phyloP scores from a whole-genome alignment of 1,140 invertebrate genomes.

The Pomacea maculata region DNA sequence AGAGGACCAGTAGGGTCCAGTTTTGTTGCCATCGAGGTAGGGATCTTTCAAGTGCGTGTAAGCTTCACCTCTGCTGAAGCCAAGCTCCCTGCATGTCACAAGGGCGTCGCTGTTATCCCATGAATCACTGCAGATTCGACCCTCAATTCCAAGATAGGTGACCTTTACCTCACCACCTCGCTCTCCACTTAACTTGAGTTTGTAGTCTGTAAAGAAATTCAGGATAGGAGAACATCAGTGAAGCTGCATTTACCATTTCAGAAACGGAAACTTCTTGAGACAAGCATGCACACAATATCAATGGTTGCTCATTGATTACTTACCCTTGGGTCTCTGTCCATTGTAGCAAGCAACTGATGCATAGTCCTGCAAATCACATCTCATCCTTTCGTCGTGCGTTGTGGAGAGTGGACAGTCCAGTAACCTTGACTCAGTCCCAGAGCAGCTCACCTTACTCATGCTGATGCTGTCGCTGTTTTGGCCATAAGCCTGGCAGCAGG shows the following conservation, averaged over 20 bases:
- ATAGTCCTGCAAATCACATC: slow-evolving; percentile 37
- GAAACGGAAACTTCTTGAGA: not conserved
- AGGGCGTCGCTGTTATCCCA: slow-evolving; percentile 49
- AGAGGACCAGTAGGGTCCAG: slow-evolving; percentile 50
- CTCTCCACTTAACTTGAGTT: slow-evolving; percentile 23
- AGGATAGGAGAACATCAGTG: not conserved
- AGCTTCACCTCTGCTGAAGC: slow-evolving; percentile 41
- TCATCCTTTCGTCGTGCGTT: slow-evolving; percentile 2
- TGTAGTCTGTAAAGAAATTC: slow-evolving; percentile 36
- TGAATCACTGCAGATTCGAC: slow-evolving; percentile 49
- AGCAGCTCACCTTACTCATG: slow-evolving; percentile 39
- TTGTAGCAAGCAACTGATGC: slow-evolving; percentile 50
- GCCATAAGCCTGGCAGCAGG: slow-evolving; percentile 48
- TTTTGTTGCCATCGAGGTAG: slow-evolving; percentile 6
- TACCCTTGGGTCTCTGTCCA: slow-evolving; percentile 16
- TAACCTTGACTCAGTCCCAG: slow-evolving; percentile 40
- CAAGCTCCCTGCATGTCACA: slow-evolving; percentile 51
- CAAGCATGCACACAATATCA: not conserved
- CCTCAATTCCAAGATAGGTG: slow-evolving; percentile 40
- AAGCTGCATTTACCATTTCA: not conserved
- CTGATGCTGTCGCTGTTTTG: slow-evolving; percentile 30
- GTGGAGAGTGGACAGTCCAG: slow-evolving; percentile 33
- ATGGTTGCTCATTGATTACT: not conserved
- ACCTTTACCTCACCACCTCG: slow-evolving; percentile 40
- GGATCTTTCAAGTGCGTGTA: slow-evolving; percentile 45